Conservation (phyloP, 35 echinoderm and acorn worm species). For the Ophioderma brevispina region DNA sequence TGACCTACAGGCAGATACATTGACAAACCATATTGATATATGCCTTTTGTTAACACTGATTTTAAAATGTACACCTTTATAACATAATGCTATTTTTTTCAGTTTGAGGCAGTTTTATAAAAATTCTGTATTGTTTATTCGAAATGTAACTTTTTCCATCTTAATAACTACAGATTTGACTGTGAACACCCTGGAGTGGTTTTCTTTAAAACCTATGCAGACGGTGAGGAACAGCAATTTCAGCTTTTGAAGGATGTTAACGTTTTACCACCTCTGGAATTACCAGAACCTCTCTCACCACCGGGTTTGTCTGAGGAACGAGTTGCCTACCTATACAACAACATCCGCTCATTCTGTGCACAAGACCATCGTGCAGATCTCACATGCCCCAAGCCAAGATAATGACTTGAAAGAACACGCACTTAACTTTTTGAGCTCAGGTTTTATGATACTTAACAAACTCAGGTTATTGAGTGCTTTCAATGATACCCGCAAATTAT, state of each 20-base stretch:
- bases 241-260: neutral
- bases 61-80: neutral
- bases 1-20: neutral
- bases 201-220: neutral
- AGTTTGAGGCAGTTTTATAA: too few relatives aligned
- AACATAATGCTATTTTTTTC: neutral
- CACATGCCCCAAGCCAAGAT: neutral
- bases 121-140: too few relatives aligned
- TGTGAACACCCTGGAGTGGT: neutral
- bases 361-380: neutral
- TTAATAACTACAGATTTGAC: neutral
- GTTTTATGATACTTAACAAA: too few relatives aligned
- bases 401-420: too few relatives aligned
- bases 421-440: too few relatives aligned
- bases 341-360: neutral
- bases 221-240: constrained; percentile 3
- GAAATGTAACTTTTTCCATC: too few relatives aligned
- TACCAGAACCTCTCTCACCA: neutral
- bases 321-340: neutral
- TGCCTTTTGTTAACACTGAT: neutral
- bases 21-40: neutral
- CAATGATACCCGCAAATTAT: too few relatives aligned
- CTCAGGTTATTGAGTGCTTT: too few relatives aligned
- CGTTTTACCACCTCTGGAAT: neutral
- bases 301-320: neutral